Conservation (phyloP, 2,797 vertebrate species). For the Falco peregrinus region DNA sequence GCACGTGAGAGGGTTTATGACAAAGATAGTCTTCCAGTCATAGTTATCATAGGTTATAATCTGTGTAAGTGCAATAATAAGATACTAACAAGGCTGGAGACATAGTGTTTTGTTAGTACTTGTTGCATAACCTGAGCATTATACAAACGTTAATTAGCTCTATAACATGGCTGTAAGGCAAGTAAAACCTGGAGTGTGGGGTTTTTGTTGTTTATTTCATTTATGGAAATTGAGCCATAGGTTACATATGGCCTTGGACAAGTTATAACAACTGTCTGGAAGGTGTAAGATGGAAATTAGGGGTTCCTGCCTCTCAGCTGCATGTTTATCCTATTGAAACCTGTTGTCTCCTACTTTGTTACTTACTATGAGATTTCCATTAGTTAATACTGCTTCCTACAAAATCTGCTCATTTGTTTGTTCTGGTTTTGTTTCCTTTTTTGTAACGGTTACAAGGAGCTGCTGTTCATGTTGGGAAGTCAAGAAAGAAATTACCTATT, state of each 20-base stretch:
- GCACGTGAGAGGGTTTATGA: background rate
- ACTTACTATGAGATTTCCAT: background rate
- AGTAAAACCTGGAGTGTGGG: background rate
- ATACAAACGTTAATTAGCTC: slow-evolving; percentile 1
- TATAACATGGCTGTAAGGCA: slow-evolving; percentile 37
- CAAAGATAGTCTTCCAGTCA: background rate
- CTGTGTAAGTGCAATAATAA: slow-evolving; percentile 4
- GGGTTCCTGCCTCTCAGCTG: background rate
- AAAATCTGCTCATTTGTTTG: background rate
- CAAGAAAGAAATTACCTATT: background rate
- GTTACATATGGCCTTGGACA: slow-evolving; percentile 6
- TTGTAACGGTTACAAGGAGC: background rate
- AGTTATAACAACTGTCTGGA: slow-evolving; percentile 2
- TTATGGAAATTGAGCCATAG: slow-evolving; percentile 18
- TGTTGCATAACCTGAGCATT: slow-evolving; percentile 8
- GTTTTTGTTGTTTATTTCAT: background rate
- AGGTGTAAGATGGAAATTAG: background rate
- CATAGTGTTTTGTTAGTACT: slow-evolving; percentile 31
- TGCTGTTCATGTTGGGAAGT: background rate
- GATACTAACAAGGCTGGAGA: slow-evolving; percentile 1
- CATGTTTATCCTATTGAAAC: background rate
- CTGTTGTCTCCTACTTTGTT: background rate
- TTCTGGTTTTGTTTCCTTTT: background rate
- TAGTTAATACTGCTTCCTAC: background rate
- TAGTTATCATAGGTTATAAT: slow-evolving; percentile 25